phyloP scores from a whole-genome alignment of 2,888 invertebrate species.

The Flexamia atlantica region DNA sequence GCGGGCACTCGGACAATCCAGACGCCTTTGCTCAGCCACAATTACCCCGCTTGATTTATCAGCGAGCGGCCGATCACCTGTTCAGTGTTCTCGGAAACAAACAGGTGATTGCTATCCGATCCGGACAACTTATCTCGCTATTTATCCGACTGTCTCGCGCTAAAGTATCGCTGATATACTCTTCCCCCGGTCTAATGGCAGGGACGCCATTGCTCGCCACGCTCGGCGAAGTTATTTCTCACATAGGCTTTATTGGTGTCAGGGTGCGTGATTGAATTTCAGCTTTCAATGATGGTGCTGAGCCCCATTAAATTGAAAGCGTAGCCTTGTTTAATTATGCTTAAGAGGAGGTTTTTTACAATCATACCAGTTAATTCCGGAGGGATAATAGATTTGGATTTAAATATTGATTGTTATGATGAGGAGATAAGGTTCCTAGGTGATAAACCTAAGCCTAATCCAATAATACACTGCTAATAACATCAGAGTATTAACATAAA shows the following conservation, averaged over 20 bases:
- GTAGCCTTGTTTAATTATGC: neutral
- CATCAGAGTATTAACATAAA: too few species aligned
- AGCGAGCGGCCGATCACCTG: neutral
- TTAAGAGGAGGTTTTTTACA: neutral
- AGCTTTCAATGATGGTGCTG: neutral
- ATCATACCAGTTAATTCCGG: too few species aligned
- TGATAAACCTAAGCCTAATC: too few species aligned
- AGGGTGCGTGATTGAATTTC: neutral
- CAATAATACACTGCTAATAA: too few species aligned
- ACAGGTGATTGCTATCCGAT: conserved; percentile 27
- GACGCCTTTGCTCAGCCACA: conserved; percentile 39
- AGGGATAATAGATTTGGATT: too few species aligned
- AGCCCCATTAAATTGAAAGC: neutral
- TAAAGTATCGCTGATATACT: conserved; percentile 43
- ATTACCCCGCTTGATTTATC: conserved; percentile 45
- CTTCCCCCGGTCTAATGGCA: conserved; percentile 27
- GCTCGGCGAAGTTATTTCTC: conserved; percentile 11
- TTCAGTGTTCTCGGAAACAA: conserved; percentile 36
- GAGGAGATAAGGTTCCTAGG: too few species aligned
- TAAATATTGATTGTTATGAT: too few species aligned
- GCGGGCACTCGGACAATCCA: conserved; percentile 23
- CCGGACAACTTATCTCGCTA: conserved; percentile 49
- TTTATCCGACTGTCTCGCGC: conserved; percentile 37
- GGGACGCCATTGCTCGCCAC: neutral
- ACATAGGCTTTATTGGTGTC: neutral